Evolutionary conservation across 37 sponge, comb jelly and placozoan genomes (phyloP), one percentile per base, ranked within the genome.

Genomic region (Chondrosia reniformis): DNA sequence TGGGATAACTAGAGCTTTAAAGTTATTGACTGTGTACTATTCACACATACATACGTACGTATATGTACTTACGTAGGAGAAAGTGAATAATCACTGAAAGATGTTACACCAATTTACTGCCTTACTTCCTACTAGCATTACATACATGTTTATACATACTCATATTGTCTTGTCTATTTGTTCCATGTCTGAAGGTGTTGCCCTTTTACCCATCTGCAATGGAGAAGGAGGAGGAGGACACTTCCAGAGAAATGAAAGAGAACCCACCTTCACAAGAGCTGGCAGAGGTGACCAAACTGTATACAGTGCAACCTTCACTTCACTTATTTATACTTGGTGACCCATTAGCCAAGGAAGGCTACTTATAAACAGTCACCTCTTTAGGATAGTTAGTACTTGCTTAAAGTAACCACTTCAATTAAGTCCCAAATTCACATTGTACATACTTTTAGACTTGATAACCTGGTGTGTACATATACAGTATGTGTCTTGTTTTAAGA

Each of bases 161-260:
- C 52, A 34, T 73, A 44, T 36, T 34, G 39, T 44, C 10, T 24
- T 24, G 12, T 36, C 15, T 77, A 21, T 34, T 28, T 71, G 71
- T 15, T 49, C 15, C 15, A 49, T 59, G 9, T 59, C 17, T 59
- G 39, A 38, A 88, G 87, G 91, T 95, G 31, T 81, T 97, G 31
- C 98, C 98, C 12, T 97, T 97, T 80, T 97, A 95, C 77, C 41
- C 84, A 36, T 75, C 85, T 31, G 83, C 91, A 15, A 84, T 97
- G 59, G 71, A 88, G 36, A 22, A 76, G 34, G 90, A 97, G 74
- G 98, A 94, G 61, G 89, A 90, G 59, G 62, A 76, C n/a, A 78
- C 85, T 28, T 77, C 83, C 28, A 79, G 64, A 33, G 63, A 71
- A 28, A 67, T 66, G 28, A 45, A 62, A 40, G 81, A 64, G 7